Evolutionary conservation across 2,888 invertebrate genomes (phyloP).

Genomic region (Neocrepidodera transversa): DNA sequence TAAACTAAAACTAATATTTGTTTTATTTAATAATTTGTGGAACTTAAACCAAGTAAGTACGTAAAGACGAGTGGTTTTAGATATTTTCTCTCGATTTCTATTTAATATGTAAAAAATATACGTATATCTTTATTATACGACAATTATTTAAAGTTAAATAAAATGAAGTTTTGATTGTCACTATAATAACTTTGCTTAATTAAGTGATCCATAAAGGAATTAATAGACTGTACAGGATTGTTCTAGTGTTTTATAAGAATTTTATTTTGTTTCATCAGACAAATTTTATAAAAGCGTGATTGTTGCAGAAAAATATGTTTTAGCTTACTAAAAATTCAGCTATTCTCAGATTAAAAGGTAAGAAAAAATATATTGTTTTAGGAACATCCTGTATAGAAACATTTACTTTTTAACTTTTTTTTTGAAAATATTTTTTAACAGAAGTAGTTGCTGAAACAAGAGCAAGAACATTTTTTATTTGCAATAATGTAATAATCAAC

Average conservation of each 20-base stretch:
- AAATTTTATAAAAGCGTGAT: no score
- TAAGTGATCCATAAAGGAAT: background rate
- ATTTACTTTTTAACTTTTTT: background rate
- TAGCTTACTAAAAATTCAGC: no score
- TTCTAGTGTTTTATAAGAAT: background rate
- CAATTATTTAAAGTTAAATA: background rate
- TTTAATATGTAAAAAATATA: background rate
- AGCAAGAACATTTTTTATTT: background rate
- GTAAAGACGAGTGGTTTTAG: background rate
- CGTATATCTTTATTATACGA: background rate
- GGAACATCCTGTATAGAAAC: background rate
- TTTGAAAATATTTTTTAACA: background rate
- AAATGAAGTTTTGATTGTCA: background rate
- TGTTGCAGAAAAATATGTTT: no score
- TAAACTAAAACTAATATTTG: no score
- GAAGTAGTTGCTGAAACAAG: background rate
- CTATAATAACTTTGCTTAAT: background rate
- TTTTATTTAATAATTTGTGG: background rate
- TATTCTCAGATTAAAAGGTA: no score
- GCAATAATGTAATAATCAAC: background rate
- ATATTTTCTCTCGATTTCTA: background rate
- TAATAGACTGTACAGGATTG: background rate
- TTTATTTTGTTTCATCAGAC: background rate
- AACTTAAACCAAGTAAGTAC: background rate
- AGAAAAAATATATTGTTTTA: background rate